Evolutionary conservation across 2,888 invertebrate species (phyloP).

Genomic region (Eudemis profundana): DNA sequence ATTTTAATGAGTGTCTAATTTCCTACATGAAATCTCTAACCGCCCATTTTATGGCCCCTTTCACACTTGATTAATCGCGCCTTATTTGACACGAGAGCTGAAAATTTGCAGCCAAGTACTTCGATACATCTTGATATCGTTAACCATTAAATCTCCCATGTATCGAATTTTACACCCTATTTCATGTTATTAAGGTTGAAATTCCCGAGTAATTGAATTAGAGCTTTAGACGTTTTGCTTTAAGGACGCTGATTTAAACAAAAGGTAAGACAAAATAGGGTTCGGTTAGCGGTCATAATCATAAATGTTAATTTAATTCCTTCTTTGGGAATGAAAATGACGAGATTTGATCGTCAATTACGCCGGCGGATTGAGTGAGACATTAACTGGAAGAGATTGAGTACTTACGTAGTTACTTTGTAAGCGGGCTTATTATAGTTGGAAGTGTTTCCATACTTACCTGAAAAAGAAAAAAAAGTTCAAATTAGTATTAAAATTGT

Average conservation of each 20-base stretch:
- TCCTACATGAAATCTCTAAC: neutral
- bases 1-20: neutral
- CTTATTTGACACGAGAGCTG: conserved; percentile 29
- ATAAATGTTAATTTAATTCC: conserved; percentile 19
- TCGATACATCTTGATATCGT: conserved; percentile 23
- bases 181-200: neutral
- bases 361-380: neutral
- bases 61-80: conserved; percentile 35
- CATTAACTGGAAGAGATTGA: conserved; percentile 12
- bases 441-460: conserved; percentile 63
- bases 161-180: neutral
- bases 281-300: conserved; percentile 19
- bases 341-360: conserved; percentile 22
- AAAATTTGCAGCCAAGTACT: conserved; percentile 28
- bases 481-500: neutral
- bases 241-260: neutral
- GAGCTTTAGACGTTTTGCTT: neutral
- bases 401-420: conserved; percentile 14
- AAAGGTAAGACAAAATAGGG: conserved; percentile 15
- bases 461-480: conserved; percentile 59
- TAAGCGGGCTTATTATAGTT: neutral
- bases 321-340: conserved; percentile 15
- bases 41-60: conserved; percentile 17
- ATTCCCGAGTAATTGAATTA: neutral
- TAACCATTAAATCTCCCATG: neutral